Base-by-base conservation (phyloP, 35 echinoderm and acorn worm genomes). In the Diadema setosum region DNA sequence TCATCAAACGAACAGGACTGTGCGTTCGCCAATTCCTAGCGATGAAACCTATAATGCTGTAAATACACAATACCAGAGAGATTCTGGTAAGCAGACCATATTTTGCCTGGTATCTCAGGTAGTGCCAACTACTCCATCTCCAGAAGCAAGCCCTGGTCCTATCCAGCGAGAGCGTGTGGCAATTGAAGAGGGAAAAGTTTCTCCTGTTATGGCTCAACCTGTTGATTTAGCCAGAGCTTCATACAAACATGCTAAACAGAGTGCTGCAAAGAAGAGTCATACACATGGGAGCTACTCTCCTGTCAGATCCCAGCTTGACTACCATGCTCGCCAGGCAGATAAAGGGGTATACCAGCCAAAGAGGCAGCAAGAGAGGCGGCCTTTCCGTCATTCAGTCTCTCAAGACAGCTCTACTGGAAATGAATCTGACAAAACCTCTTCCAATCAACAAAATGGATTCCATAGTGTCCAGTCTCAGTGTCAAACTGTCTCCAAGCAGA, bases 401-500 rank as follows among this genome's bases (percentile, higher is more conserved):
- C 88, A 82, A 65, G 81, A 90, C 35, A 83, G 88, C 36, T 30
- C 80, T 17, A 81, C 36, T 21, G 59, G 44, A 23, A 55, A 90
- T 52, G 18, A 82, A 30, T 67, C 60, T 46, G 81, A 49, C 44
- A n/a, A n/a, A n/a, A 18, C 44, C 37, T 67, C 30, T 27, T 60
- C 57, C 63, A 67, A 15, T 26, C 63, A 67, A 67, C 17, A n/a
- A n/a, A n/a, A n/a, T n/a, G n/a, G n/a, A n/a, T n/a, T n/a, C n/a
- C n/a, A n/a, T n/a, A n/a, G n/a, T n/a, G n/a, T n/a, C n/a, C n/a
- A n/a, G n/a, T n/a, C n/a, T n/a, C n/a, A n/a, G n/a, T n/a, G n/a
- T n/a, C n/a, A n/a, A n/a, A n/a, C n/a, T n/a, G n/a, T n/a, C n/a
- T n/a, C n/a, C n/a, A n/a, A n/a, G n/a, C n/a, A n/a, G n/a, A n/a